Evolutionary conservation across 2,888 invertebrate genomes (phyloP).

Genomic region (Xanthia icteritia): DNA sequence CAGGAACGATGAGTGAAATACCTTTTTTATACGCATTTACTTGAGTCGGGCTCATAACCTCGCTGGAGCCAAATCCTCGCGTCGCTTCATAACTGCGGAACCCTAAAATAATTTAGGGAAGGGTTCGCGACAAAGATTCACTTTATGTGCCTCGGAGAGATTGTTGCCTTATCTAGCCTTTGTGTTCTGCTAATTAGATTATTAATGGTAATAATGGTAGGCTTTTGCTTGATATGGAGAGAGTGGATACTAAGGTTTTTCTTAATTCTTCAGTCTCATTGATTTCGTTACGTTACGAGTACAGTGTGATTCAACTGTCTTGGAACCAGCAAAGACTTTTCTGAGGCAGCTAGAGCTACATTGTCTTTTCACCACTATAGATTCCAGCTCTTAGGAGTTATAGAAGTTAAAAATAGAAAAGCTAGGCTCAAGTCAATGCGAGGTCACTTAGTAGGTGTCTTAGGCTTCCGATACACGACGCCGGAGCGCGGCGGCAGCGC

Average conservation of each 20-base stretch:
- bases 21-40: constrained; percentile 65
- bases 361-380: background rate
- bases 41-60: constrained; percentile 59
- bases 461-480: no score
- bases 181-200: constrained; percentile 45
- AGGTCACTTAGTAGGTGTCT: background rate
- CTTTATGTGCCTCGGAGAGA: constrained; percentile 49
- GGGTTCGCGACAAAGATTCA: constrained; percentile 58
- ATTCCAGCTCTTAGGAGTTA: background rate
- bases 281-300: background rate
- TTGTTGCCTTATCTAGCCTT: constrained; percentile 35
- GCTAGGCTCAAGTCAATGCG: background rate
- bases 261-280: background rate
- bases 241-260: background rate
- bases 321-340: background rate
- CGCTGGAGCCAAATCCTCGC: constrained; percentile 57
- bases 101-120: constrained; percentile 62
- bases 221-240: background rate
- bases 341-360: background rate
- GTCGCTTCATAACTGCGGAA: constrained; percentile 64
- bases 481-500: no score
- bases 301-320: no score
- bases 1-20: constrained; percentile 63
- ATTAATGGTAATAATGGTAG: constrained; percentile 2
- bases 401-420: background rate